Base-by-base conservation (phyloP, 2,797 vertebrate species). In the Ibycter americanus region DNA sequence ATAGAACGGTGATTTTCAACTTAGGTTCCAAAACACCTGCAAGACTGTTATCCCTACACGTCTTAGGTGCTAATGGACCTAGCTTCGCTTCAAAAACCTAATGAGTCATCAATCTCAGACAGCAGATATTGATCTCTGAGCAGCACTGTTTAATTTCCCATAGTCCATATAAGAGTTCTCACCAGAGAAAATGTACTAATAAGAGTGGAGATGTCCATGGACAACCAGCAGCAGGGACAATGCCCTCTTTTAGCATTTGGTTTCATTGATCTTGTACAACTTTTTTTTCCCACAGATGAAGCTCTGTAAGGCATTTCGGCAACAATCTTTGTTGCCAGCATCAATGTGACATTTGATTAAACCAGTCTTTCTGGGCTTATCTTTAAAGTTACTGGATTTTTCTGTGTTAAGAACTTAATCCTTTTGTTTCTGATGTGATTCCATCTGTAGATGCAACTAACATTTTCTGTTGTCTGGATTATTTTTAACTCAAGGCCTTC, bases 261-360 rank as follows among this genome's bases (percentile, higher is more conserved):
- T 89, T 87, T 86, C 42, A 85, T 51, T 79, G 34, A 95, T 79
- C 25, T 65, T 90, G 42, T 83, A 34, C 79, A 77, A 62, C 4
- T 27, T 71, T 68, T 73, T 78, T 82, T 79, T 46, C 65, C 93
- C 63, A 68, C 12, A 70, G 36, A 68, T 54, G 66, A 93, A 91
- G 44, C 10, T 87, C 47, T 65, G 32, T 42, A 93, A 96, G 46
- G 23, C 26, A 81, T 82, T 83, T 93, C 1, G 3, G 89, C 72
- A 94, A 74, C 54, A 90, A 87, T 63, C 71, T 83, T 86, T 80
- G 83, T 34, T 82, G 61, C 55, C 76, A 83, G 26, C 87, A 83
- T 96, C 63, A 58, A 89, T 73, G 25, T 78, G 72, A 85, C 72
- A 82, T 97, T 97, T 95, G 85, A 95, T 96, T 96, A 97, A 97